Conservation (phyloP, 2,113 vertebrate genomes). For the Mohoua ochrocephala region DNA sequence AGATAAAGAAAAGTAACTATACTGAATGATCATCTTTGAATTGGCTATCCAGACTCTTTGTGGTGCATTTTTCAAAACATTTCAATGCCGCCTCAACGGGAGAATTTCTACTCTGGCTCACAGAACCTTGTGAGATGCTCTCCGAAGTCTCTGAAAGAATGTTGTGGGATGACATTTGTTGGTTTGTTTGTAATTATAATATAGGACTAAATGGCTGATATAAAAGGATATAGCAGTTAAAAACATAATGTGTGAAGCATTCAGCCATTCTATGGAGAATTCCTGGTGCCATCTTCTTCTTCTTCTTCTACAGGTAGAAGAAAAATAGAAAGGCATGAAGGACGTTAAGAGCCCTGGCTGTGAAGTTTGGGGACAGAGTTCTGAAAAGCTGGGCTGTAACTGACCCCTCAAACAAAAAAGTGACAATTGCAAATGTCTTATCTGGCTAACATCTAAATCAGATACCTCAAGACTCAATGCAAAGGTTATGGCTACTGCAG, state of each 20-base stretch:
- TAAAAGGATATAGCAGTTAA: not conserved
- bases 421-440: not conserved
- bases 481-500: not conserved
- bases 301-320: not conserved
- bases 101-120: not conserved
- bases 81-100: not conserved
- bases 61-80: not conserved
- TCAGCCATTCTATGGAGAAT: not conserved
- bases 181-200: not conserved
- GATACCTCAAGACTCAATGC: not conserved
- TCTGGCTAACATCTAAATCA: not conserved
- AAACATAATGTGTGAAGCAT: not conserved
- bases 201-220: not conserved
- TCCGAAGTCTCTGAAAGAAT: not conserved
- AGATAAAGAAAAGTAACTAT: not conserved
- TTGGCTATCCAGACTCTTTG: not conserved
- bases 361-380: not conserved
- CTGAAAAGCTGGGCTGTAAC: not conserved
- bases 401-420: not conserved
- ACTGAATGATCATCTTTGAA: not conserved
- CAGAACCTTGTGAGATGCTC: not conserved
- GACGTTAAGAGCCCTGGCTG: not conserved
- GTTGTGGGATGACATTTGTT: not conserved
- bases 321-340: not conserved
- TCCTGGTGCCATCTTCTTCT: not conserved